These are phyloP conservation scores for Halichoerus grypus DNA, from an alignment of 2,113 vertebrate genomes.

Conservation along the genomic window DNA sequence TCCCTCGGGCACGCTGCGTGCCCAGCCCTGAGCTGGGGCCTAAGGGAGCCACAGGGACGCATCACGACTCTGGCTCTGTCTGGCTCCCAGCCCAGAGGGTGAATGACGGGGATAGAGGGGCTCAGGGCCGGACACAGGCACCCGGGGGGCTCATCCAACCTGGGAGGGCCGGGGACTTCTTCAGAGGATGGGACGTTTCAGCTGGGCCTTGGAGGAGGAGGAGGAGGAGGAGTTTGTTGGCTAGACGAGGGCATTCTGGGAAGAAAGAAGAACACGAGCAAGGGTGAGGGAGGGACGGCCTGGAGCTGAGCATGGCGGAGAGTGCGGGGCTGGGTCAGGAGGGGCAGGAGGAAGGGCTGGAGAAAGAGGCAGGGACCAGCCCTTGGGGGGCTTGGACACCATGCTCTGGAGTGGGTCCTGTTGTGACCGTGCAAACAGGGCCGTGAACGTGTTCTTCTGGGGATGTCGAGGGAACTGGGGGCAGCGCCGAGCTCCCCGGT, in stretches of 20 bases:
- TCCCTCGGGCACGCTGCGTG: background rate
- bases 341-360: background rate
- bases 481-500: no score
- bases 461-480: no score
- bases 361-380: background rate
- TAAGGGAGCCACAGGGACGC: rapidly evolving
- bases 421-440: background rate
- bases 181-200: background rate
- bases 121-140: rapidly evolving
- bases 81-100: rapidly evolving
- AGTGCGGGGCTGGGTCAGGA: rapidly evolving
- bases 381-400: background rate
- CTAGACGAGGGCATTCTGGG: background rate
- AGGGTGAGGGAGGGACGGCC: background rate
- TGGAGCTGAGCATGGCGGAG: rapidly evolving
- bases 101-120: rapidly evolving
- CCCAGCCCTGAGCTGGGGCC: background rate
- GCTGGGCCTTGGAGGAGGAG: background rate
- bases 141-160: background rate
- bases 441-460: no score
- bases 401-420: rapidly evolving
- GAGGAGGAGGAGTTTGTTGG: background rate
- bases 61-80: rapidly evolving
- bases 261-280: background rate
- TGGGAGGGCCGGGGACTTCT: background rate